phyloP scores from a whole-genome alignment of 2,888 invertebrate species.

The Lottia scabra region DNA sequence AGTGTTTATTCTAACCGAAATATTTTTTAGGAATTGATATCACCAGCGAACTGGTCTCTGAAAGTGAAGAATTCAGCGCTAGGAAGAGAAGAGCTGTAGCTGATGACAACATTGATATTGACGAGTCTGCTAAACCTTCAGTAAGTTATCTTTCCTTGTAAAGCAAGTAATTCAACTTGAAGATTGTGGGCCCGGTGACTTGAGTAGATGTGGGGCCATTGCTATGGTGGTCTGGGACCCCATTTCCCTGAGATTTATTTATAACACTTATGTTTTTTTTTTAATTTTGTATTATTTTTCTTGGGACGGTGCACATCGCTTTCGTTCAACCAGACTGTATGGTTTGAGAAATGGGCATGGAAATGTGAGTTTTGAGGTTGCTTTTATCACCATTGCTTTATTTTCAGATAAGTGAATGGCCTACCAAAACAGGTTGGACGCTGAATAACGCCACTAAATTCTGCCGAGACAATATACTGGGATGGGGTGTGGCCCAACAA shows the following conservation, averaged over 20 bases:
- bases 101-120: not conserved
- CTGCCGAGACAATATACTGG: conserved; percentile 20
- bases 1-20: no score
- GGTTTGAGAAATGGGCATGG: no score
- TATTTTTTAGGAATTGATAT: conserved; percentile 10
- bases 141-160: not conserved
- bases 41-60: conserved; percentile 9
- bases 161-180: no score
- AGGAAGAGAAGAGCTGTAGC: conserved; percentile 8
- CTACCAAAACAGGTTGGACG: conserved; percentile 26
- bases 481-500: not conserved
- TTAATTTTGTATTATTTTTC: no score
- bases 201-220: no score
- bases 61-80: not conserved
- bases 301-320: no score
- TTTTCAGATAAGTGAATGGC: conserved; percentile 23
- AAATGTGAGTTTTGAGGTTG: no score
- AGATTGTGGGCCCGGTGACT: no score
- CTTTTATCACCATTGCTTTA: not conserved
- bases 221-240: no score
- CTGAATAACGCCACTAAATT: conserved; percentile 18
- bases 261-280: no score
- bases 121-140: not conserved
- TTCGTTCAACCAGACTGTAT: no score
- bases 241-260: no score